phyloP scores from a whole-genome alignment of 2,113 vertebrate species.

The Beaufortia kweichowensis region DNA sequence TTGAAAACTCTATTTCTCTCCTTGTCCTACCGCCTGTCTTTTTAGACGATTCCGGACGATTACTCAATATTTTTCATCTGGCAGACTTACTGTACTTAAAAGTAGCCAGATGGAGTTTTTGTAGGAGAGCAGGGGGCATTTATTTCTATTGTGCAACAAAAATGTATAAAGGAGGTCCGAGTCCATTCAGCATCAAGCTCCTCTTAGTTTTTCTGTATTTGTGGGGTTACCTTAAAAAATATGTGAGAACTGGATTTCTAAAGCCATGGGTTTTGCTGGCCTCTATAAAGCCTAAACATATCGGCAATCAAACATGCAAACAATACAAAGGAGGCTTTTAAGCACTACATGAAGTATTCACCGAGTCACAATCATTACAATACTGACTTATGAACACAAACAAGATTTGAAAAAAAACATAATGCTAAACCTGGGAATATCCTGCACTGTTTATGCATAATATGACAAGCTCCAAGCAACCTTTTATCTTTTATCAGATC shows the following conservation, averaged over 20 bases:
- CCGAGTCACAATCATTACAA: neutral
- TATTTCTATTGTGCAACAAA: slow-evolving; percentile 11
- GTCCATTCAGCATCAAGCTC: neutral
- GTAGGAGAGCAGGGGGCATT: neutral
- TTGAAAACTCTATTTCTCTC: slow-evolving; percentile 31
- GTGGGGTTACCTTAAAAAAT: slow-evolving; percentile 11
- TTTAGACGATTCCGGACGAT: neutral
- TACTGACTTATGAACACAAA: too few species aligned
- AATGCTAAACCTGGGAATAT: too few species aligned
- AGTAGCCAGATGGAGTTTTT: neutral
- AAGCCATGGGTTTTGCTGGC: neutral
- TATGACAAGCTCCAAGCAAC: too few species aligned
- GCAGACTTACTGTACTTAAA: neutral
- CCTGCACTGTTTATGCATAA: neutral
- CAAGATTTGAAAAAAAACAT: too few species aligned
- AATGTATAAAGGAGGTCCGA: slow-evolving; percentile 2
- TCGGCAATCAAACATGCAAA: neutral
- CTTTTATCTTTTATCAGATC: too few species aligned
- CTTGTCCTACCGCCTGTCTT: neutral
- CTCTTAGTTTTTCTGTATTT: neutral
- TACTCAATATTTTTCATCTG: slow-evolving; percentile 18
- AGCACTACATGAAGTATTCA: neutral
- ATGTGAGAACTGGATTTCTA: neutral
- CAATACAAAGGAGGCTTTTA: neutral
- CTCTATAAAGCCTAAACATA: neutral